Conservation (phyloP, 2,888 invertebrate species). For the Ceramica pisi region DNA sequence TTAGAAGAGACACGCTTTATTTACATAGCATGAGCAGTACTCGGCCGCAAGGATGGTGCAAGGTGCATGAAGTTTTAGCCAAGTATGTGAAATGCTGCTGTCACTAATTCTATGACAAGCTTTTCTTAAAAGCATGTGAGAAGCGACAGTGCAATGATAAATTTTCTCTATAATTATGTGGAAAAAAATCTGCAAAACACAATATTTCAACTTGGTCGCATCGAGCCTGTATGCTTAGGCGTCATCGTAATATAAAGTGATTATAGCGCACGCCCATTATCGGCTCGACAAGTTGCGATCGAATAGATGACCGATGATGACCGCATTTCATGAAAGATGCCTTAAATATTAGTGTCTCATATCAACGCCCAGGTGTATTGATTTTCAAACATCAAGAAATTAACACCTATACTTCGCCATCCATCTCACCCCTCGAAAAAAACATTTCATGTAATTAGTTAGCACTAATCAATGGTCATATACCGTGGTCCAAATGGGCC, state of each 20-base stretch:
- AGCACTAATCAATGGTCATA: constrained; percentile 44
- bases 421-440: background rate
- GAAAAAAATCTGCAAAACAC: no score
- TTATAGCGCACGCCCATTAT: no score
- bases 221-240: no score
- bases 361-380: no score
- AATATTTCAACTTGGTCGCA: no score
- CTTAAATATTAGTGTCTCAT: background rate
- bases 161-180: background rate
- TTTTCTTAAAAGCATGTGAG: background rate
- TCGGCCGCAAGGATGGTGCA: background rate
- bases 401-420: background rate
- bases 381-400: background rate
- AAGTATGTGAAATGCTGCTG: background rate
- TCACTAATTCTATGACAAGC: background rate
- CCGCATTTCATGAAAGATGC: no score
- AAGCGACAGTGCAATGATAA: background rate
- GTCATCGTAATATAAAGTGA: no score
- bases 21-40: background rate
- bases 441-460: constrained; percentile 38
- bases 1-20: background rate
- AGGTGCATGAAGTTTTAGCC: background rate
- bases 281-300: no score
- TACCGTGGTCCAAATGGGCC: constrained; percentile 28
- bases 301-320: no score